Evolutionary conservation across 2,888 invertebrate genomes (phyloP).

Genomic region (Allygus modestus): DNA sequence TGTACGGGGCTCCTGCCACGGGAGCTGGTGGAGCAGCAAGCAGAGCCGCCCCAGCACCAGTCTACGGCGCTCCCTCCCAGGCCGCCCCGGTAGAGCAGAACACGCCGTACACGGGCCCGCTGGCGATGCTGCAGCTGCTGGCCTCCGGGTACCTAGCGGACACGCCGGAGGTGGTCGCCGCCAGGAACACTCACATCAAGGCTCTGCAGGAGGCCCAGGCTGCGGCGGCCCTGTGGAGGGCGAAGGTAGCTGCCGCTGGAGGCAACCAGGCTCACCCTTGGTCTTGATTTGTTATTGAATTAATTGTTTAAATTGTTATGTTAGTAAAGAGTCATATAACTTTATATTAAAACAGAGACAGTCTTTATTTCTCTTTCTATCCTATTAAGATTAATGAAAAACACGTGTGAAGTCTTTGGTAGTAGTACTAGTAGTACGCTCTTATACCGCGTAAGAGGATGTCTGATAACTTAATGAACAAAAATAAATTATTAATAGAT

Average conservation of each 20-base stretch:
- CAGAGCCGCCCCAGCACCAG: not conserved
- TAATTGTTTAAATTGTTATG: not conserved
- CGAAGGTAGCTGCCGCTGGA: not conserved
- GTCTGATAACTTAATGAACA: too few species aligned
- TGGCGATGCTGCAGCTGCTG: conserved; percentile 20
- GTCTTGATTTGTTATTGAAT: not conserved
- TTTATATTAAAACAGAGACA: too few species aligned
- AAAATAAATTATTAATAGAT: too few species aligned
- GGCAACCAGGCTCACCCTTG: not conserved
- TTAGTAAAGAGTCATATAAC: not conserved
- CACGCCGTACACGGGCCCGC: conserved; percentile 12
- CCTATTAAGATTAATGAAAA: too few species aligned
- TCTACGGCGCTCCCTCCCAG: not conserved
- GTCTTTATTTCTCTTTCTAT: too few species aligned
- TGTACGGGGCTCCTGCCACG: not conserved
- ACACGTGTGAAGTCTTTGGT: too few species aligned
- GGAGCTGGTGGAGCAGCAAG: too few species aligned
- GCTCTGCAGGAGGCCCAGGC: conserved; percentile 32
- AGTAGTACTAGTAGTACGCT: too few species aligned
- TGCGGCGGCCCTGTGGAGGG: not conserved
- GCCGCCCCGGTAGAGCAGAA: not conserved
- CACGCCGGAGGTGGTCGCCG: conserved; percentile 17
- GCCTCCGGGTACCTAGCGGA: conserved; percentile 16
- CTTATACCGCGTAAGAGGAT: too few species aligned
- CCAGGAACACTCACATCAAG: conserved; percentile 6